Evolutionary conservation across 2,888 invertebrate genomes (phyloP), one percentile per base, ranked within the genome.

Genomic region (Caenorhabditis zanzibari): DNA sequence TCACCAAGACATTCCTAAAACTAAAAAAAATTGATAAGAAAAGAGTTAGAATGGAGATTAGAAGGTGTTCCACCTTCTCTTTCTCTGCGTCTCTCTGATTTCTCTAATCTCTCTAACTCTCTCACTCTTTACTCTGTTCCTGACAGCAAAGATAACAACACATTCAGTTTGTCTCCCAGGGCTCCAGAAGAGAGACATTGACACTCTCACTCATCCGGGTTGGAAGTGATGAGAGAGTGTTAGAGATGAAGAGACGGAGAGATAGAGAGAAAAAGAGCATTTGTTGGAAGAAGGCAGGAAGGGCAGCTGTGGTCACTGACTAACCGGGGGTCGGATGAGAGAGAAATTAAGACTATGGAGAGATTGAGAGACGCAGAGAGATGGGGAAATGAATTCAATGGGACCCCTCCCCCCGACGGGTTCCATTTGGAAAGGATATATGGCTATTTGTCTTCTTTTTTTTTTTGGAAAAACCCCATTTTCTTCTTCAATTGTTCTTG

Each of bases 161-260:
- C 1, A 26, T 32, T 4, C 5, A 32, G 7, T 16, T 16, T 16
- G 44, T 44, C 44, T 44, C 44, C 44, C 44, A 44, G 44, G 44
- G 44, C 44, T 61, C 38, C 61, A 38, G 35, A 38, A n/a, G n/a
- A 44, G 44, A 44, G 44, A 44, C 44, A 44, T 44, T 44, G 44
- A 44, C n/a, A n/a, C n/a, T n/a, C n/a, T n/a, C 69, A 69, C 69
- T 32, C 66, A 35, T 52, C 52, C 68, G 52, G 68, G 68, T 52
- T 56, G 56, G 69, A 56, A 56, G 68, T 32, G 49, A 49, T 41
- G 56, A 56, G 69, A 69, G 69, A 69, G 56, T 56, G 41, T 19
- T 12, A 1, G 44, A 26, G n/a, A 22, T 24, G 22, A n/a, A n/a
- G 69, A 69, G 69, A 56, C 41, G n/a, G 22, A 69, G 69, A 69